These are phyloP conservation scores for Acestrorhynchus altus DNA, from an alignment of 2,797 vertebrate genomes.

Conservation along the genomic window DNA sequence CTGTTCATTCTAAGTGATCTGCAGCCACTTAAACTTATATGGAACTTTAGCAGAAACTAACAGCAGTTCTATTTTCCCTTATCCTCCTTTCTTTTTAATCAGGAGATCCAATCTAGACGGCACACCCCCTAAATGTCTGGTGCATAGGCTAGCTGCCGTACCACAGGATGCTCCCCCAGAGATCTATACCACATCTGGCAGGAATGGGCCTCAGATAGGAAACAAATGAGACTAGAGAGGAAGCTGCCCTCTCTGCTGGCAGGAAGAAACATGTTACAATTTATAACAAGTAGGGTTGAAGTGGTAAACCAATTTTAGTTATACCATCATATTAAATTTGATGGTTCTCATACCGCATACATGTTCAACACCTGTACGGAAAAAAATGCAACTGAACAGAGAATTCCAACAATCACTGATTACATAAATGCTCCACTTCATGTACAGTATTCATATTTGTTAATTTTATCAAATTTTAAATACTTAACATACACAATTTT, in stretches of 20 bases:
- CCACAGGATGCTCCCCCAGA: conserved; percentile 37
- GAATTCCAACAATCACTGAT: too few relatives aligned
- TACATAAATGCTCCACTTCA: too few relatives aligned
- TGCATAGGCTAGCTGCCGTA: conserved; percentile 24
- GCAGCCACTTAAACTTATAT: background rate
- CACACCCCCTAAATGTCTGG: conserved; percentile 46
- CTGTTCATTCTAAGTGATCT: too few relatives aligned
- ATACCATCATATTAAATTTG: too few relatives aligned
- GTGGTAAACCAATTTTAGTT: too few relatives aligned
- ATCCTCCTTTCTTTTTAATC: conserved; percentile 19
- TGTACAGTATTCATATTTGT: too few relatives aligned
- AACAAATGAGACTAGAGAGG: conserved; percentile 19
- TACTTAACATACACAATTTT: too few relatives aligned
- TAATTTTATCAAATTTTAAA: too few relatives aligned
- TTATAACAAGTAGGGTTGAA: background rate
- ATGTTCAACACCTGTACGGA: too few relatives aligned
- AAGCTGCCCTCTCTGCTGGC: conserved; percentile 14
- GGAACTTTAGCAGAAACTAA: background rate
- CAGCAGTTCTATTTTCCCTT: background rate
- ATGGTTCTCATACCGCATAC: too few relatives aligned
- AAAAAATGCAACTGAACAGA: too few relatives aligned
- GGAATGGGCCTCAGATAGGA: conserved; percentile 44
- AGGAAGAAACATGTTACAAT: background rate
- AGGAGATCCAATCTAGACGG: conserved; percentile 50
- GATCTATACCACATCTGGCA: conserved; percentile 55